Conservation (phyloP, 1,140 invertebrate species). For the Cephus cinctus region DNA sequence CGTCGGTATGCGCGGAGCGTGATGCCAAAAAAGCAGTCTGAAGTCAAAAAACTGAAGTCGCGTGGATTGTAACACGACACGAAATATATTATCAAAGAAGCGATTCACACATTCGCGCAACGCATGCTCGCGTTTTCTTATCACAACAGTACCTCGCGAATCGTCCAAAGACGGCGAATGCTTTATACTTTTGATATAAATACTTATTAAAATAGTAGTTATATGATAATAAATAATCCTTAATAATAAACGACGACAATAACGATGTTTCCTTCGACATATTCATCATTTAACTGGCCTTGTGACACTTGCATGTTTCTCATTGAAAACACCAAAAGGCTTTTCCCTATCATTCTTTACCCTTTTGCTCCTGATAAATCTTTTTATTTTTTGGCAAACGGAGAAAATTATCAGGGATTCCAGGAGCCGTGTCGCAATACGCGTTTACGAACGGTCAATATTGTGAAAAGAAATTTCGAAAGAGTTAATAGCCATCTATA, state of each 20-base stretch:
- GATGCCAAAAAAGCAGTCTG: background rate
- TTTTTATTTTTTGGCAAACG: background rate
- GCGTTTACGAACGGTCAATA: background rate
- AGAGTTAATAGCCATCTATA: slow-evolving; percentile 1
- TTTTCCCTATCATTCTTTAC: no score
- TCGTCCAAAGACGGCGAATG: slow-evolving; percentile 4
- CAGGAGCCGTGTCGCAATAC: background rate
- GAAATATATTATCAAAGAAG: slow-evolving; percentile 15
- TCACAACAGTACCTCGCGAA: slow-evolving; percentile 15
- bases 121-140: slow-evolving; percentile 1
- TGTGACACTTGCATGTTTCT: background rate
- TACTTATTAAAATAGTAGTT: slow-evolving; percentile 26
- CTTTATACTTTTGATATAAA: slow-evolving; percentile 23
- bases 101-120: slow-evolving; percentile 4
- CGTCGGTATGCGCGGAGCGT: background rate
- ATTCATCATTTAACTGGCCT: slow-evolving; percentile 8
- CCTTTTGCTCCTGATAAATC: no score
- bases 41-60: slow-evolving; percentile 2
- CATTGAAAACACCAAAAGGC: background rate
- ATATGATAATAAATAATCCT: no score
- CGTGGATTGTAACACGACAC: background rate
- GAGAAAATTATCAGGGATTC: background rate
- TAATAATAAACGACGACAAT: slow-evolving; percentile 8
- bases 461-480: slow-evolving; percentile 1
- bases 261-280: slow-evolving; percentile 14